Evolutionary conservation across 1,140 invertebrate species (phyloP).

Genomic region (Stegodyphus mimosarum): DNA sequence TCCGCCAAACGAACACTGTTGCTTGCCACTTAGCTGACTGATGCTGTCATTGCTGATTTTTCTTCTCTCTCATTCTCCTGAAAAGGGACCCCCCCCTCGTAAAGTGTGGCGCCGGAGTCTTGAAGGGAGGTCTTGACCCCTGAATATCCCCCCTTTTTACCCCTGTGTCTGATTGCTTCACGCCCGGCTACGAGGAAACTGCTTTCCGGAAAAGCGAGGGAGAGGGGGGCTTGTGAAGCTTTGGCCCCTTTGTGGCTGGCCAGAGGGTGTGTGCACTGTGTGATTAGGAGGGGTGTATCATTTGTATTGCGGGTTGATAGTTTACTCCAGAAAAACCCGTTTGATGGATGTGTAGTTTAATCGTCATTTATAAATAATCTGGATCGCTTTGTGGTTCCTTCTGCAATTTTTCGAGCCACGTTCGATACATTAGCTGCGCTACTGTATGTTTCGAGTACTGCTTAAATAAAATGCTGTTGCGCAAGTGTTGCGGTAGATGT

Average conservation of each 20-base stretch:
- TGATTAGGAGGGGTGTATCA: background rate
- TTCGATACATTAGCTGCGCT: too few species aligned
- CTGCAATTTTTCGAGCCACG: too few species aligned
- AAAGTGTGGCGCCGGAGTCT: background rate
- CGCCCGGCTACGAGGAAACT: background rate
- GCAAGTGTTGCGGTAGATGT: too few species aligned
- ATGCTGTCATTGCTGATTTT: slow-evolving; percentile 8
- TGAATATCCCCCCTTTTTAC: background rate
- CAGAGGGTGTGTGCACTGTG: background rate
- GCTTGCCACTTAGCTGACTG: slow-evolving; percentile 5
- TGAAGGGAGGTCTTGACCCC: slow-evolving; percentile 11
- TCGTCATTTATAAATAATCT: too few species aligned
- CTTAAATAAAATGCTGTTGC: too few species aligned
- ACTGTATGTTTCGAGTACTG: too few species aligned
- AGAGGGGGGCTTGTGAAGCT: background rate
- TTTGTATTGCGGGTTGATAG: background rate
- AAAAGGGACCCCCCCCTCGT: background rate
- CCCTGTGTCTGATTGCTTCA: slow-evolving; percentile 6
- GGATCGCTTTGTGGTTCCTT: too few species aligned
- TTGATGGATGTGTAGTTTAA: too few species aligned
- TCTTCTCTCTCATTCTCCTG: background rate
- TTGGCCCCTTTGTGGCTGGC: background rate
- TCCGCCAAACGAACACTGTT: background rate
- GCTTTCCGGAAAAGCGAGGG: background rate
- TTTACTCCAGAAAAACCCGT: background rate